Evolutionary conservation across 2,797 vertebrate species (phyloP).

Genomic region (Lemur catta): DNA sequence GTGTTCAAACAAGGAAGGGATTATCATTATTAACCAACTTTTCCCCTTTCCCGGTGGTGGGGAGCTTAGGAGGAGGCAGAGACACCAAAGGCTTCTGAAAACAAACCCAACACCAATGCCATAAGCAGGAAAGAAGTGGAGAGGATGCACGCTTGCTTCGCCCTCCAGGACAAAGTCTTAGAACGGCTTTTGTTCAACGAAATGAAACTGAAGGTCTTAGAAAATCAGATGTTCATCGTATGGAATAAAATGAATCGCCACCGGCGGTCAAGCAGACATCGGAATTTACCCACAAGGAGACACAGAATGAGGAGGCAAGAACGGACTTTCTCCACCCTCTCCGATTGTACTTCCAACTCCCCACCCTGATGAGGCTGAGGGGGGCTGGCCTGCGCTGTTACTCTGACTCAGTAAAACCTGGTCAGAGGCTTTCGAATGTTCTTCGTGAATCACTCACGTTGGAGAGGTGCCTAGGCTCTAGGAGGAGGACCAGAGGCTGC

Average conservation of each 20-base stretch:
- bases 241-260: slow-evolving; percentile 65
- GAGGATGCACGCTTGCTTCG: slow-evolving; percentile 56
- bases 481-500: background rate
- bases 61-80: slow-evolving; percentile 48
- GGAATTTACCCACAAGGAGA: background rate
- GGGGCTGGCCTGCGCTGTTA: slow-evolving; percentile 7
- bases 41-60: background rate
- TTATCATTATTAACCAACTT: background rate
- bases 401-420: slow-evolving; percentile 35
- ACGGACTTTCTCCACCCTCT: background rate
- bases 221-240: slow-evolving; percentile 73
- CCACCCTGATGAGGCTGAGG: background rate
- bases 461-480: background rate
- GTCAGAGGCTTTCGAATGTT: background rate
- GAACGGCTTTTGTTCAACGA: slow-evolving; percentile 70
- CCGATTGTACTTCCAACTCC: slow-evolving; percentile 42
- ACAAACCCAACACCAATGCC: background rate
- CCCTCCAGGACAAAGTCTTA: slow-evolving; percentile 72
- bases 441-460: background rate
- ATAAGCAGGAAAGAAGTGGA: background rate
- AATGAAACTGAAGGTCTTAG: slow-evolving; percentile 74
- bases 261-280: background rate
- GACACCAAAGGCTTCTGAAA: background rate
- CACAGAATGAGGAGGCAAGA: background rate
- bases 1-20: background rate